Conservation (phyloP, 1,140 invertebrate genomes). For the Caerostris extrusa region DNA sequence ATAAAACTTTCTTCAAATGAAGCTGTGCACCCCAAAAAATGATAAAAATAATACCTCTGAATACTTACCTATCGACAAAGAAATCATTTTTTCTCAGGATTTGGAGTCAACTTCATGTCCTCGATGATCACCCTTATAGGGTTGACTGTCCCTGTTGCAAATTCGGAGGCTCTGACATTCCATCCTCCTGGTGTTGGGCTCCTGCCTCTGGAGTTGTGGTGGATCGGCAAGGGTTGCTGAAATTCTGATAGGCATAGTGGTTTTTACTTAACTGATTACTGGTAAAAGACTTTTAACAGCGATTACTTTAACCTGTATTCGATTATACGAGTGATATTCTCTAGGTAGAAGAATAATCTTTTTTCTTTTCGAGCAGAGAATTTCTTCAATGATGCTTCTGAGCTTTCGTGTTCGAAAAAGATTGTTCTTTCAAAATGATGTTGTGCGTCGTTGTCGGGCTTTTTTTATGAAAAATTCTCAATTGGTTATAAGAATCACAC, state of each 20-base stretch:
- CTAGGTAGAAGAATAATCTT: neutral
- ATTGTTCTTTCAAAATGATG: neutral
- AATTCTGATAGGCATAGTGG: conserved; percentile 69
- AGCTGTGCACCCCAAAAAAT: no score
- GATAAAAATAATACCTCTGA: no score
- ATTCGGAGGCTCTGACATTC: conserved; percentile 89
- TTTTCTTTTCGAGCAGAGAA: neutral
- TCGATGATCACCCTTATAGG: conserved; percentile 97
- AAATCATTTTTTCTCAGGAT: conserved; percentile 96
- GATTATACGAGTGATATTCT: neutral
- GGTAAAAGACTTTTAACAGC: no score
- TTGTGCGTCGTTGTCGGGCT: conserved; percentile 46
- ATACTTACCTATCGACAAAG: conserved; percentile 95
- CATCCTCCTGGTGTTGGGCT: conserved; percentile 81
- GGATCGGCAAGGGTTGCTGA: conserved; percentile 72
- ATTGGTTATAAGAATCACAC: neutral
- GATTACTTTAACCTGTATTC: neutral
- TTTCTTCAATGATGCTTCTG: neutral
- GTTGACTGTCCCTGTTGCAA: conserved; percentile 94
- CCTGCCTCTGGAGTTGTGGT: conserved; percentile 61
- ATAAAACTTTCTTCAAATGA: no score
- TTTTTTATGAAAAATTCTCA: conserved; percentile 9
- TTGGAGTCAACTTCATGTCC: conserved; percentile 92
- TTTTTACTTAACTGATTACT: neutral
- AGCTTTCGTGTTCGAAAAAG: neutral